Conservation (phyloP, 2,888 invertebrate species). For the Griposia aprilina region DNA sequence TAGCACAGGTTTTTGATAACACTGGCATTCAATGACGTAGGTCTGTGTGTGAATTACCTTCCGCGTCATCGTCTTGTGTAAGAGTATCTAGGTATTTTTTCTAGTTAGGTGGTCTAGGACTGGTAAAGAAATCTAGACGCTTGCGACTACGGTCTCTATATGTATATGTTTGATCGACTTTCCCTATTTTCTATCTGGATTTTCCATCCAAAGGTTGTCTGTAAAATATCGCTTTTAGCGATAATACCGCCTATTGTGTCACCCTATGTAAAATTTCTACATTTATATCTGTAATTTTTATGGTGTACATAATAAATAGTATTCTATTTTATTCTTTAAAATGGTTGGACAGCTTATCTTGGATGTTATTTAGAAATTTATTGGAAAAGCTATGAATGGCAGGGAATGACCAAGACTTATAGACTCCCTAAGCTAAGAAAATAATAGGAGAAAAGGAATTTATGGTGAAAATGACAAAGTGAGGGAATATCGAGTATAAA, state of each 20-base stretch:
- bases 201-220: background rate
- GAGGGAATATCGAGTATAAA: too few species aligned
- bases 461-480: background rate
- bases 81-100: background rate
- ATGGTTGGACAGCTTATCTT: background rate
- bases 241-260: too few species aligned
- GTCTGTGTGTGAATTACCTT: background rate
- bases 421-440: background rate
- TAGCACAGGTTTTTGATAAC: slow-evolving; percentile 24
- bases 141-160: background rate
- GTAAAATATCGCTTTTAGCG: too few species aligned
- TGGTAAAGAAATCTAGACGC: background rate
- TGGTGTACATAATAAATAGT: too few species aligned
- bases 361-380: background rate
- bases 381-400: too few species aligned
- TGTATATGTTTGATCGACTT: slow-evolving; percentile 11
- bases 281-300: too few species aligned
- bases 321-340: background rate
- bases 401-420: background rate
- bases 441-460: background rate
- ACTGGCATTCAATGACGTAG: slow-evolving; percentile 25
- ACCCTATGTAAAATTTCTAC: too few species aligned
- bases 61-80: background rate
- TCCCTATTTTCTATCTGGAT: background rate
- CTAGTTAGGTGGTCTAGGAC: background rate